Evolutionary conservation across 1,140 invertebrate species (phyloP).

Genomic region (Lepidotrigona ventralis): DNA sequence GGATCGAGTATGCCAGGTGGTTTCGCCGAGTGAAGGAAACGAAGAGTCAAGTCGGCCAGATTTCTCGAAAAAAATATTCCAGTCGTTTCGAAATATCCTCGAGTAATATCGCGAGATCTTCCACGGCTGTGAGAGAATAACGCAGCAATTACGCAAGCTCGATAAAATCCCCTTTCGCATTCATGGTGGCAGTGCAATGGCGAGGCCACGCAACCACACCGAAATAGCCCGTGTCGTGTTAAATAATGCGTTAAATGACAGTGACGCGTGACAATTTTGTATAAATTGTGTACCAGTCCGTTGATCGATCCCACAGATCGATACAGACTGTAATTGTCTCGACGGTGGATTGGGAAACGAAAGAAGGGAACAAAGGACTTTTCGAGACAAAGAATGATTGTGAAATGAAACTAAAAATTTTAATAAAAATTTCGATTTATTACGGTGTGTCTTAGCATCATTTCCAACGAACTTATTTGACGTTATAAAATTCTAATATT

Average conservation of each 20-base stretch:
- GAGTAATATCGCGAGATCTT: not conserved
- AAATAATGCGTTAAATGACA: constrained; percentile 32
- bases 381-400: too few relatives aligned
- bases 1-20: too few relatives aligned
- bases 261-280: constrained; percentile 21
- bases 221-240: constrained; percentile 22
- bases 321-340: not conserved
- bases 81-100: not conserved
- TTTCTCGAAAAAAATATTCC: too few relatives aligned
- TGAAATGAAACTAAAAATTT: too few relatives aligned
- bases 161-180: constrained; percentile 19
- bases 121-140: not conserved
- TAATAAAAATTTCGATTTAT: not conserved
- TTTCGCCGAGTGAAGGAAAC: too few relatives aligned
- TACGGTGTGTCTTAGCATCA: accelerated
- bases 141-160: constrained; percentile 9
- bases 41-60: too few relatives aligned
- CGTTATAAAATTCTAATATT: not conserved
- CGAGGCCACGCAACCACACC: constrained; percentile 18
- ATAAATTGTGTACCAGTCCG: not conserved
- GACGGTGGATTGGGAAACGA: not conserved
- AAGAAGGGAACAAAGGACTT: too few relatives aligned
- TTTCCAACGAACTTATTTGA: not conserved
- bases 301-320: not conserved
- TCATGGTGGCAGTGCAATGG: not conserved